These are phyloP conservation scores for Excalfactoria chinensis DNA, from an alignment of 2,113 vertebrate species.

Conservation along the genomic window DNA sequence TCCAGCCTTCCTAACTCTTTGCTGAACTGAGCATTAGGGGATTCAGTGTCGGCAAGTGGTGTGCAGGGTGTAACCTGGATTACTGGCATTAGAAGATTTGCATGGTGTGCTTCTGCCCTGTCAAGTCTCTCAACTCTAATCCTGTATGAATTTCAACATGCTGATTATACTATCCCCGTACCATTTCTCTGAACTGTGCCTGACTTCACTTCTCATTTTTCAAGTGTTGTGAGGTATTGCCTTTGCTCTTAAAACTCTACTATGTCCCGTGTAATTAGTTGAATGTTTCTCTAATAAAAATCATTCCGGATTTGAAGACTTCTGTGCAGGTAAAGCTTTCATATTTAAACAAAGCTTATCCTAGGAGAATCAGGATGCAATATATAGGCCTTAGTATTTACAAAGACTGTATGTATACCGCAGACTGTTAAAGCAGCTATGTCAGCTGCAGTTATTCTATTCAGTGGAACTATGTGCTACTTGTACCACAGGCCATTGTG, in stretches of 20 bases:
- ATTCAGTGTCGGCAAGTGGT: not conserved
- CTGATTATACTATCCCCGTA: not conserved
- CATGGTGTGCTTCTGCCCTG: not conserved
- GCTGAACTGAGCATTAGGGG: not conserved
- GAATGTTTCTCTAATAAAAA: not conserved
- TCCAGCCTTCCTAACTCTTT: not conserved
- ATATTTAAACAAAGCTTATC: not conserved
- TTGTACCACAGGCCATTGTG: not conserved
- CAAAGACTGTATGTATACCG: not conserved
- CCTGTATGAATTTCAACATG: not conserved
- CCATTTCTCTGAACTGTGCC: not conserved
- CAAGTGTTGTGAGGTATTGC: not conserved
- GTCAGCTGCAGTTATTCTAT: not conserved
- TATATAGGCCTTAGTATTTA: not conserved
- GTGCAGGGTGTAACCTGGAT: not conserved
- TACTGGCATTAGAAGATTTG: not conserved
- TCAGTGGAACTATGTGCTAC: not conserved
- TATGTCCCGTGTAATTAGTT: not conserved
- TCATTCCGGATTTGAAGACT: not conserved
- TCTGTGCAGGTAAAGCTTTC: not conserved
- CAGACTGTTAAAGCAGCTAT: not conserved
- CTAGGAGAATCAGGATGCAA: not conserved
- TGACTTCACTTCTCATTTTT: not conserved
- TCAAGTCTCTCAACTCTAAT: not conserved
- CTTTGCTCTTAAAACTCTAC: not conserved